Evolutionary conservation across 2,113 vertebrate species (phyloP).

Genomic region (Gasterosteus aculeatus): DNA sequence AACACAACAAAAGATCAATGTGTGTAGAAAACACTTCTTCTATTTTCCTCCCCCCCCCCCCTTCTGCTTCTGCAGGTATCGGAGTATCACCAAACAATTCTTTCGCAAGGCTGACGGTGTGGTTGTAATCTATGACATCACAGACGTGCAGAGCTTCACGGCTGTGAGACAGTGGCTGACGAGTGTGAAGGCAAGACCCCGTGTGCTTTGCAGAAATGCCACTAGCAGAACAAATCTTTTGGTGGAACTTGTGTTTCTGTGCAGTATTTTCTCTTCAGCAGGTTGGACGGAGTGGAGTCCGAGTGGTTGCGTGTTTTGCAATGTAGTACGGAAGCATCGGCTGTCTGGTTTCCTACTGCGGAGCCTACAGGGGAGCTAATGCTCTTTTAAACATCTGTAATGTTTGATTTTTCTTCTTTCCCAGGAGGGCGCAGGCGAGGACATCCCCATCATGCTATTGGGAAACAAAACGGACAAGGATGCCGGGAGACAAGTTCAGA

Average conservation of each 20-base stretch:
- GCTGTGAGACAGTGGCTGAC: constrained; percentile 89
- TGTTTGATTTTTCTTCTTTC: constrained; percentile 1
- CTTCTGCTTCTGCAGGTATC: constrained; percentile 81
- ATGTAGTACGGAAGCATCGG: too few species aligned
- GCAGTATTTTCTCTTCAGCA: too few species aligned
- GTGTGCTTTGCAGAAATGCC: neutral
- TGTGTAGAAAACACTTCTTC: neutral
- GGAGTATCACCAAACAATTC: constrained; percentile 95
- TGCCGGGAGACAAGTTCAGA: constrained; percentile 84
- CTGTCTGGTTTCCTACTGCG: neutral
- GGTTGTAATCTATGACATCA: constrained; percentile 92
- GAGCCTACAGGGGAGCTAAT: neutral
- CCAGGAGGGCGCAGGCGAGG: constrained; percentile 88
- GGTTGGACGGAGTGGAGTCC: too few species aligned
- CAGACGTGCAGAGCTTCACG: constrained; percentile 85
- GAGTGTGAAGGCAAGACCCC: constrained; percentile 86
- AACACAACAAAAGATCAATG: neutral
- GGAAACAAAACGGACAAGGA: constrained; percentile 92
- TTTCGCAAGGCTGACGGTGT: constrained; percentile 93
- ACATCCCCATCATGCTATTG: constrained; percentile 87
- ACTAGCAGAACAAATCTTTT: neutral
- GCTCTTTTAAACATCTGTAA: neutral
- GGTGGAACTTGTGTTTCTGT: neutral
- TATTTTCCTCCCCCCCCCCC: neutral
- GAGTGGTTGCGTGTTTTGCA: too few species aligned